Base-by-base conservation (phyloP, 1,140 invertebrate genomes). In the Dreissena rostriformis region DNA sequence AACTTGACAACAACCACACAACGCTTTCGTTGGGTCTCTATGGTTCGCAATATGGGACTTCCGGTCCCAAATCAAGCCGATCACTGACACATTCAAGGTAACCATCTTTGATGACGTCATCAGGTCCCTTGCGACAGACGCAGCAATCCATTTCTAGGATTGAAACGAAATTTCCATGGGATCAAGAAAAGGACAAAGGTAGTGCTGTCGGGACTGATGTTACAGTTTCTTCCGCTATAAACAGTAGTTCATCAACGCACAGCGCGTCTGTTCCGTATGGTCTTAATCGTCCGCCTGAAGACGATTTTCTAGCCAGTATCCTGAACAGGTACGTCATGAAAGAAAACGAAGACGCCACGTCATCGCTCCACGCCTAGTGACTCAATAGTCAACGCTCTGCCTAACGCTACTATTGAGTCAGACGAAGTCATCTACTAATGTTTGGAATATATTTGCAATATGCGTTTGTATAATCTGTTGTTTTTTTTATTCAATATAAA, bases 261-360 rank as follows among this genome's bases (percentile, higher is more conserved):
- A 63, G 39, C 7, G 22, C 61, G 10, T 65, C 67, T n/a, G 67
- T 52, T 22, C 73, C 65, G 17, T 63, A 24, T n/a, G 19, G 68
- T 0, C 19, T 55, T 14, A 55, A 28, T 26, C 19, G 63, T 0
- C 24, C 68, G 29, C 66, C 66, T 6, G 10, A 26, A 2, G 80
- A 82, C 29, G 80, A 82, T 24, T 82, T 82, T 63, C 68, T 82
- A 22, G 28, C 53, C 24, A 82, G 80, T 67, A 82, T 82, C 55
- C 52, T 82, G 74, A 82, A 74, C 51, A 71, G 74, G 11, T n/a
- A n/a, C n/a, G n/a, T n/a, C n/a, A n/a, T 22, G 70, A 26, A 52
- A 53, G n/a, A 71, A 70, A 17, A 49, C 51, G 14, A 79, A 79
- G 70, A 72, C 78, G 6, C 29, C 67, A 28, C 17, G 68, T n/a